Evolutionary conservation across 1,140 invertebrate species (phyloP), one percentile per base, ranked within the genome.

Genomic region (Ceratosolen fusciceps): DNA sequence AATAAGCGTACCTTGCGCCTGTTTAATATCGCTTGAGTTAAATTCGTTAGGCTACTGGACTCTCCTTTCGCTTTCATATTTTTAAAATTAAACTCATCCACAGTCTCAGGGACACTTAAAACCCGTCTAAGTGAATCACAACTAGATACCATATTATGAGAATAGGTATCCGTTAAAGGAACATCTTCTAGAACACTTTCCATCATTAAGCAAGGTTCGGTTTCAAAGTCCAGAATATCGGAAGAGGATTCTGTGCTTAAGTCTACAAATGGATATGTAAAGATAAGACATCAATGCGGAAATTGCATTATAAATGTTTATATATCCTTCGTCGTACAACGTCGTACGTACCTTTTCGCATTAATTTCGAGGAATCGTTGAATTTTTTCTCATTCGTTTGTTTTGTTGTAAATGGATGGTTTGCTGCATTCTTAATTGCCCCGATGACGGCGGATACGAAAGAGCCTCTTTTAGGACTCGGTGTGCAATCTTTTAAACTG

Each of bases 181-280:
- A 94, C 93, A 85, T 94, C 93, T 86, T 94, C 93, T 47, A 94
- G 77, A 10, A 94, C 93, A 81, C 92, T 93, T 84, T 95, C 94
- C 91, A 95, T 95, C 92, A 95, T 95, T 31, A 95, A 88, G 83
- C 93, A 95, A 9, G 94, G 94, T 84, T 95, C 94, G 0, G 94
- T 95, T 90, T 95, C 94, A 4, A 94, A 95, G 87, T 95, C 94
- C 16, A 95, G 89, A 84, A 95, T 90, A 82, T 94, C 94, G 3
- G 93, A 92, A 56, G 94, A 94, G 84, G 88, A 89, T 76, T 90
- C 89, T 68, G 85, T 86, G n/a, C 85, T 89, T 49, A 89, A 77
- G 80, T 90, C 89, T 87, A 75, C 65, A 19, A 60, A 34, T 60
- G 34, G 9, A 62, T 47, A 2, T 34, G 34, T 37, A 62, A 7